Evolutionary conservation across 2,888 invertebrate species (phyloP).

Genomic region (Drosophila atripex): DNA sequence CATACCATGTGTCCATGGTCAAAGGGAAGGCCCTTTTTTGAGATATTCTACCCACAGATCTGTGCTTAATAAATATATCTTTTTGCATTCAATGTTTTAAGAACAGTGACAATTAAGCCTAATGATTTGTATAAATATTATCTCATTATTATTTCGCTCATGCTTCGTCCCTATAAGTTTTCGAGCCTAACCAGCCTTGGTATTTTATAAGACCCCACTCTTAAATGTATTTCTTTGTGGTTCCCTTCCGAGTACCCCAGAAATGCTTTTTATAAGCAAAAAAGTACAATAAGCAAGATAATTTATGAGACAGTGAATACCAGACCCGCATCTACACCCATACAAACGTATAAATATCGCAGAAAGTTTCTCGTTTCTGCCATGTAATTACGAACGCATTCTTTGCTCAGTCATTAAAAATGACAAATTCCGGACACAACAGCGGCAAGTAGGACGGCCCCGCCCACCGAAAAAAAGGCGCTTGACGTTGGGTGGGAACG

Average conservation of each 20-base stretch:
- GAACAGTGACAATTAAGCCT: too few relatives aligned
- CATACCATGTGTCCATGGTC: not conserved
- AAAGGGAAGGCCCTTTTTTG: not conserved
- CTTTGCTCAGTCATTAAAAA: conserved; percentile 76
- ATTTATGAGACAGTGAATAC: conserved; percentile 69
- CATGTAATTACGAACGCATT: conserved; percentile 75
- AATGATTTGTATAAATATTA: too few relatives aligned
- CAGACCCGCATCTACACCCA: conserved; percentile 35
- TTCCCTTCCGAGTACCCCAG: conserved; percentile 4
- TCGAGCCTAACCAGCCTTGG: not conserved
- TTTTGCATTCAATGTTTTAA: too few relatives aligned
- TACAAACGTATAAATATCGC: conserved; percentile 27
- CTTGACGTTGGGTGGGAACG: conserved; percentile 4
- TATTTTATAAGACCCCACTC: not conserved
- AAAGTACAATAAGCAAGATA: conserved; percentile 55
- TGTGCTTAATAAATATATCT: too few relatives aligned
- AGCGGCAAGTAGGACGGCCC: conserved; percentile 60
- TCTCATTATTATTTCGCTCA: too few relatives aligned
- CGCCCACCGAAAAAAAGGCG: conserved; percentile 20
- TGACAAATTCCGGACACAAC: conserved; percentile 73
- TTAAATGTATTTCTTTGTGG: conserved; percentile 23
- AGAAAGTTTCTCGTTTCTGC: conserved; percentile 47
- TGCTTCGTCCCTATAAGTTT: not conserved
- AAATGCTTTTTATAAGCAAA: conserved; percentile 18
- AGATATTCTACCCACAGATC: too few relatives aligned